These are phyloP conservation scores for Drosophila nigrodunni DNA, from an alignment of 1,140 invertebrate species.

Conservation along the genomic window DNA sequence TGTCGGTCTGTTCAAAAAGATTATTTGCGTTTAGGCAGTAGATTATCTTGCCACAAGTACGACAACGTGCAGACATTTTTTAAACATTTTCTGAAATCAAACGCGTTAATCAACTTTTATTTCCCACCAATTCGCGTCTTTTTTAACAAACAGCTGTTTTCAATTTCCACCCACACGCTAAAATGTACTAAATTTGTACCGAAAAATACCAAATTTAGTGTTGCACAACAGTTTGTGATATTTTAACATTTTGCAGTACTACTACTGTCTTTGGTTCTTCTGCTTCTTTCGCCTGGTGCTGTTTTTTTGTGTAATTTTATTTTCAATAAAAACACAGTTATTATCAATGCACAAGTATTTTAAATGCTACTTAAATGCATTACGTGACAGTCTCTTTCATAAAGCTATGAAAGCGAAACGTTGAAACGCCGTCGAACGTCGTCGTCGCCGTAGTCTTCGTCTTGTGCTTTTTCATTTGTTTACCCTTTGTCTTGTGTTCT, in stretches of 20 bases:
- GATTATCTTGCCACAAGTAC: slow-evolving; percentile 62
- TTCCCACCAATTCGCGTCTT: slow-evolving; percentile 28
- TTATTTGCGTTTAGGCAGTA: slow-evolving; percentile 37
- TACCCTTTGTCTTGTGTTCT: slow-evolving; percentile 72
- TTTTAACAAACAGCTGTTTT: slow-evolving; percentile 28
- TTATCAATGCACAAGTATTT: slow-evolving; percentile 42
- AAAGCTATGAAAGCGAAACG: slow-evolving; percentile 64
- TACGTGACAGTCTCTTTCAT: slow-evolving; percentile 54
- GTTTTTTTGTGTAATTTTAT: slow-evolving; percentile 66
- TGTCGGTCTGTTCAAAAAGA: slow-evolving; percentile 54
- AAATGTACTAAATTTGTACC: slow-evolving; percentile 39
- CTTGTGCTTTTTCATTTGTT: slow-evolving; percentile 62
- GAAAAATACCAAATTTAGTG: slow-evolving; percentile 12
- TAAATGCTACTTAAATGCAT: slow-evolving; percentile 20
- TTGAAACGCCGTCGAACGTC: slow-evolving; percentile 20
- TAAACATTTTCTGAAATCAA: slow-evolving; percentile 33
- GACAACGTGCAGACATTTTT: slow-evolving; percentile 55
- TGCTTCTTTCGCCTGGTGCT: slow-evolving; percentile 62
- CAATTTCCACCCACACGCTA: slow-evolving; percentile 5
- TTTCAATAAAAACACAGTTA: slow-evolving; percentile 53
- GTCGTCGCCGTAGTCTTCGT: slow-evolving; percentile 35
- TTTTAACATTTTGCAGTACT: slow-evolving; percentile 31
- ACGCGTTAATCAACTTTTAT: slow-evolving; percentile 13
- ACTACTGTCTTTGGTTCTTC: slow-evolving; percentile 43
- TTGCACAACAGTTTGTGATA: not conserved